These are phyloP conservation scores for Abrostola triplasia DNA, from an alignment of 2,888 invertebrate species.

Conservation along the genomic window DNA sequence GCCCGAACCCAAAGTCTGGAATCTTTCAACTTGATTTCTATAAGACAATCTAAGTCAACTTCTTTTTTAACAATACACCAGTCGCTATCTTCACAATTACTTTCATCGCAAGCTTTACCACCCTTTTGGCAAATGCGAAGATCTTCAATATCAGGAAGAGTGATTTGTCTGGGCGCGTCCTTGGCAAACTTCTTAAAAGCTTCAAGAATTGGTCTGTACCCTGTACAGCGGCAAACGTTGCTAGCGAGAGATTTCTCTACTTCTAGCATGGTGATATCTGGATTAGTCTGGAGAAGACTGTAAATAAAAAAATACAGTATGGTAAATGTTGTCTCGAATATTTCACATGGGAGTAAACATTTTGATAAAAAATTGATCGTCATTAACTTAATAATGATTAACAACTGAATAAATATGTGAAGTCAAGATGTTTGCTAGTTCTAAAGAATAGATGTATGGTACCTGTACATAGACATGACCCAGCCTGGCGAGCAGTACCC, in stretches of 20 bases:
- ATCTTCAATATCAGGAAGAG: conserved; percentile 83
- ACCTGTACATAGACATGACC: conserved; percentile 86
- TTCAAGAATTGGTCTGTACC: conserved; percentile 93
- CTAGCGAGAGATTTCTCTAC: conserved; percentile 92
- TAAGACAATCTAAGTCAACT: conserved; percentile 59
- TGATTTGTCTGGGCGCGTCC: conserved; percentile 85
- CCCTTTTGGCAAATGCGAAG: conserved; percentile 64
- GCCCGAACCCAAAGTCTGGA: conserved; percentile 85
- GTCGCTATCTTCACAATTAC: conserved; percentile 71
- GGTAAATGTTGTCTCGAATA: neutral
- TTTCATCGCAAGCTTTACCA: conserved; percentile 67
- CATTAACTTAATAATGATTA: neutral
- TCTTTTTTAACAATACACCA: conserved; percentile 49
- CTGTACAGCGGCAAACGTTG: conserved; percentile 94
- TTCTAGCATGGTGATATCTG: conserved; percentile 73
- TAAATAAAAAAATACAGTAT: neutral
- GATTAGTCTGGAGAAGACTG: conserved; percentile 43
- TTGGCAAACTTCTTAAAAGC: conserved; percentile 92
- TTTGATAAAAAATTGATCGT: too few species aligned
- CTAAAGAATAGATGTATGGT: too few species aligned
- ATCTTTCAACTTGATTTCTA: conserved; percentile 61
- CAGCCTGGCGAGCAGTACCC: conserved; percentile 93
- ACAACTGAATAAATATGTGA: neutral
- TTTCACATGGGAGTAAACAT: neutral
- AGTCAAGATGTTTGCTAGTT: neutral